Evolutionary conservation across 1,140 invertebrate genomes (phyloP).

Genomic region (Magallana angulata): DNA sequence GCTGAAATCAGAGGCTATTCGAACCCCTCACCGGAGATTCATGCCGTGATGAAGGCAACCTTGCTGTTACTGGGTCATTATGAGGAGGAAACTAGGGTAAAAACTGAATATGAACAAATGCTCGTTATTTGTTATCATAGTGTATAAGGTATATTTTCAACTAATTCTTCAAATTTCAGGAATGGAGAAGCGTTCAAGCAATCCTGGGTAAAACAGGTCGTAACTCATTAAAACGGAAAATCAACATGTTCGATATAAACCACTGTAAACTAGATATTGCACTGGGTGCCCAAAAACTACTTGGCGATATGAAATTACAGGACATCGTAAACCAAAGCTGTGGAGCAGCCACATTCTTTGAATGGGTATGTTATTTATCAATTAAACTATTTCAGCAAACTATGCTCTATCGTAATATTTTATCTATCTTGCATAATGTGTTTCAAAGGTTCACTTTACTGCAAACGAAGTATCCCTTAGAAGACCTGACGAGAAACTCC

Average conservation of each 20-base stretch:
- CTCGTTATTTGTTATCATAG: too few species aligned
- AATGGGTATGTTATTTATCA: slow-evolving; percentile 69
- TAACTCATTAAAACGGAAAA: slow-evolving; percentile 72
- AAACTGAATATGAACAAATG: too few species aligned
- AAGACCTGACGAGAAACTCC: background rate
- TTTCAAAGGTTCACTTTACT: slow-evolving; percentile 18
- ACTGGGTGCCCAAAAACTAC: slow-evolving; percentile 62
- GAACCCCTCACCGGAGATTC: slow-evolving; percentile 60
- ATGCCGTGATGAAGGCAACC: slow-evolving; percentile 63
- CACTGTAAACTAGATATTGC: slow-evolving; percentile 64
- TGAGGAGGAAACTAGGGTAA: slow-evolving; percentile 63
- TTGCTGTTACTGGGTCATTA: slow-evolving; percentile 64
- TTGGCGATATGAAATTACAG: slow-evolving; percentile 63
- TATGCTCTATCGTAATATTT: background rate
- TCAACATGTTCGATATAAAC: slow-evolving; percentile 71
- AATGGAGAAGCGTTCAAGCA: slow-evolving; percentile 71
- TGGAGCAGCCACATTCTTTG: slow-evolving; percentile 75
- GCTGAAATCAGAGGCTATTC: slow-evolving; percentile 64
- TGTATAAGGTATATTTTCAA: too few species aligned
- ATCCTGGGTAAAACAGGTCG: slow-evolving; percentile 74
- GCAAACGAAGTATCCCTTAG: background rate
- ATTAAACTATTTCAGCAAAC: background rate
- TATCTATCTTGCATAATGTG: background rate
- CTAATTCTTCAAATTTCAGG: slow-evolving; percentile 56
- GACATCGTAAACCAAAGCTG: slow-evolving; percentile 70